Conservation (phyloP, 2,797 vertebrate genomes). For the Mormyrops boulengeri region DNA sequence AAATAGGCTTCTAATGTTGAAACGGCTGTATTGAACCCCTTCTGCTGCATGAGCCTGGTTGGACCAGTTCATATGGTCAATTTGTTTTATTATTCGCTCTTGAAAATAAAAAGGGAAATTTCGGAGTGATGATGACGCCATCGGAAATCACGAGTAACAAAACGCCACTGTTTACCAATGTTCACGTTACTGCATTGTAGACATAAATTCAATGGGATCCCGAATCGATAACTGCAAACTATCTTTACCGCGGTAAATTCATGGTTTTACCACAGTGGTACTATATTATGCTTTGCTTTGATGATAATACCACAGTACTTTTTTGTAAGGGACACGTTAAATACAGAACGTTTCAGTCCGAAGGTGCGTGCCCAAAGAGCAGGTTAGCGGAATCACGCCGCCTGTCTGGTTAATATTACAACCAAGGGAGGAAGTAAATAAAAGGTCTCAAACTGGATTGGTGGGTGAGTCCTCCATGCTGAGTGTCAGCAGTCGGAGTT, state of each 20-base stretch:
- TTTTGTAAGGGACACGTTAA: neutral
- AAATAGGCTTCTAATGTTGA: neutral
- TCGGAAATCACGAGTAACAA: neutral
- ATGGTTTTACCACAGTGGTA: neutral
- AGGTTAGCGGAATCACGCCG: neutral
- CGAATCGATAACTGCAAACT: neutral
- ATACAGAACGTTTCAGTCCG: neutral
- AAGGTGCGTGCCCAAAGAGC: neutral
- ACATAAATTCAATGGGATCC: neutral
- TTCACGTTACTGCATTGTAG: neutral
- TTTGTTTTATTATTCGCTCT: neutral
- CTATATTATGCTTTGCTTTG: neutral
- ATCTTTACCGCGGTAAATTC: neutral
- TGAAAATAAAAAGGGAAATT: neutral
- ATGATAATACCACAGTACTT: neutral
- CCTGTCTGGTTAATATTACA: neutral
- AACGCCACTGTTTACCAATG: neutral
- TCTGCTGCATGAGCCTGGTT: neutral
- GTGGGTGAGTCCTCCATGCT: neutral
- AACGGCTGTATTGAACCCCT: neutral
- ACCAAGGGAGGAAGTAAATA: neutral
- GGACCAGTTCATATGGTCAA: neutral
- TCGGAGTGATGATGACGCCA: neutral
- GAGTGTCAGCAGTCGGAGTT: neutral
- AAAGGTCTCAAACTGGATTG: slow-evolving; percentile 1